phyloP scores from a whole-genome alignment of 2,888 invertebrate species.

The Spodoptera littoralis region DNA sequence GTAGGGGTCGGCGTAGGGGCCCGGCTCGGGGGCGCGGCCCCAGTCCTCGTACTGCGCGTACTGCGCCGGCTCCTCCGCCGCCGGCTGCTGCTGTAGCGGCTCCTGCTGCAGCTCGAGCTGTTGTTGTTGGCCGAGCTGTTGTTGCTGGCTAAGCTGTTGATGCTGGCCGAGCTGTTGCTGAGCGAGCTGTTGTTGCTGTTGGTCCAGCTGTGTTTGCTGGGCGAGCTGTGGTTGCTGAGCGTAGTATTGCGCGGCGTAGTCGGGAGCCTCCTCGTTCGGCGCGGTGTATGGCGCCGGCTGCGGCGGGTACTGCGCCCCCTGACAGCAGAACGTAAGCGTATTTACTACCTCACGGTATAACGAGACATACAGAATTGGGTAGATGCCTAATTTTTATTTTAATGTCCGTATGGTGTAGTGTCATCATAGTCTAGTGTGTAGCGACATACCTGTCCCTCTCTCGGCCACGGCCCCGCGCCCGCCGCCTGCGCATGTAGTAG shows the following conservation, averaged over 20 bases:
- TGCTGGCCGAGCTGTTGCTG: conserved; percentile 1
- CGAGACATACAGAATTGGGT: no score
- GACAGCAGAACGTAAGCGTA: conserved; percentile 4
- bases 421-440: no score
- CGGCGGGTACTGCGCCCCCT: conserved; percentile 62
- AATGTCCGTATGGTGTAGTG: no score
- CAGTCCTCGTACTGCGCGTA: conserved; percentile 57
- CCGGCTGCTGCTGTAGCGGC: conserved; percentile 13
- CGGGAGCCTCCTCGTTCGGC: conserved; percentile 60
- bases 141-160: conserved; percentile 7
- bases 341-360: no score
- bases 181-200: conserved; percentile 5
- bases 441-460: no score
- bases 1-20: conserved; percentile 67
- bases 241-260: conserved; percentile 66
- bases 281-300: conserved; percentile 52
- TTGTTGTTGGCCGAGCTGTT: conserved; percentile 4
- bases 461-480: no score
- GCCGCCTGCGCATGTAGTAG: no score
- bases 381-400: no score
- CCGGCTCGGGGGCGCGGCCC: conserved; percentile 58
- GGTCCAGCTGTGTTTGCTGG: background rate
- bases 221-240: conserved; percentile 37
- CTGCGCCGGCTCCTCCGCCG: conserved; percentile 42
- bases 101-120: conserved; percentile 35